Evolutionary conservation across 2,113 vertebrate species (phyloP).

Genomic region (Microtus ochrogaster): DNA sequence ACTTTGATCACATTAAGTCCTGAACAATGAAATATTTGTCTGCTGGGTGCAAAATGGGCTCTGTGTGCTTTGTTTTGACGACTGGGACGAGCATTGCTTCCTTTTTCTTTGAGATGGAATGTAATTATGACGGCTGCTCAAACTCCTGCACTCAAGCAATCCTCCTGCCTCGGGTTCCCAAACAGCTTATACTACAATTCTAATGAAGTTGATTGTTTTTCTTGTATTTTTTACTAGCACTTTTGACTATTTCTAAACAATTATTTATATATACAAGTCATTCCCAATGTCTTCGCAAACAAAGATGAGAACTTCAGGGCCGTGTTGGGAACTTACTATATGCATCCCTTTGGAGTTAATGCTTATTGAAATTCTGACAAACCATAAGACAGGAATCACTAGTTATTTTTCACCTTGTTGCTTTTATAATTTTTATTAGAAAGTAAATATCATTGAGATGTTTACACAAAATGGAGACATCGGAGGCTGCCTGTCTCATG

Average conservation of each 20-base stretch:
- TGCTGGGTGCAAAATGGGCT: not conserved
- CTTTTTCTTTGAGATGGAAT: not conserved
- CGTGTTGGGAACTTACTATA: not conserved
- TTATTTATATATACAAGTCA: not conserved
- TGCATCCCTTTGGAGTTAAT: not conserved
- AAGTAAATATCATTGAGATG: not conserved
- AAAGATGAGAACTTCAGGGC: not conserved
- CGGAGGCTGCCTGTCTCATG: no score
- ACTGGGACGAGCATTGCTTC: no score
- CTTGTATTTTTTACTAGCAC: not conserved
- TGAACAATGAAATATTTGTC: not conserved
- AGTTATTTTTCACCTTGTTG: not conserved
- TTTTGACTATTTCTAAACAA: conserved; percentile 33
- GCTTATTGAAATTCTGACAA: conserved; percentile 36
- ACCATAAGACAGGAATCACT: not conserved
- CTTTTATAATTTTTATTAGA: conserved; percentile 13
- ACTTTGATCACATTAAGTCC: not conserved
- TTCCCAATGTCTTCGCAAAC: conserved; percentile 9
- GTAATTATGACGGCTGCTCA: not conserved
- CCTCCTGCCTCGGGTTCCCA: not conserved
- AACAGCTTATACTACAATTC: not conserved
- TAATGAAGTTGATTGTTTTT: not conserved
- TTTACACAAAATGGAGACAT: not conserved
- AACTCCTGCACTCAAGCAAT: not conserved
- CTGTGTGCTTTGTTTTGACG: not conserved